A percentile compares a stretch with the other conserved stretches of the same genome.
Evolutionary conservation across 1,140 invertebrate genomes (phyloP).

Genomic region (Mercenaria mercenaria): DNA sequence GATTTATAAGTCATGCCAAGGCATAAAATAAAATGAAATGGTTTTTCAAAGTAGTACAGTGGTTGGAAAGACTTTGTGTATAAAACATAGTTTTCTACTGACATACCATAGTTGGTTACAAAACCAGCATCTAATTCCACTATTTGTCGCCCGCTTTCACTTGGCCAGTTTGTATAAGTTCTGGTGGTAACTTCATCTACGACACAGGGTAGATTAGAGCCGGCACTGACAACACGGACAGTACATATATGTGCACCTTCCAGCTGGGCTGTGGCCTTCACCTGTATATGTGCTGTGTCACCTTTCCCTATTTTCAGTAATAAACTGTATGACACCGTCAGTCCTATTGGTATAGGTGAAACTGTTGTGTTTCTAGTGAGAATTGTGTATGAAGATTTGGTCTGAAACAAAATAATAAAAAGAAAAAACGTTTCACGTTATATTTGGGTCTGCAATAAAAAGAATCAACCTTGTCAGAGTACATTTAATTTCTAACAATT

Average conservation of each 20-base stretch:
- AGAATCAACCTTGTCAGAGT: too few species aligned
- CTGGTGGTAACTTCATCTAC: slow-evolving; percentile 17
- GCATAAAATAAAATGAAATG: too few species aligned
- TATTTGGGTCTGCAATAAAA: too few species aligned
- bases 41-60: too few species aligned
- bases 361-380: not conserved
- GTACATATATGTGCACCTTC: slow-evolving; percentile 18
- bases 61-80: too few species aligned
- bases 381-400: not conserved
- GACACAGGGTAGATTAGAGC: slow-evolving; percentile 27
- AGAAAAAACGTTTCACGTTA: too few species aligned
- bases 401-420: not conserved
- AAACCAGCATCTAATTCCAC: not conserved
- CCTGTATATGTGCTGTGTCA: not conserved
- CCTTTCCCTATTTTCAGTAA: slow-evolving; percentile 10
- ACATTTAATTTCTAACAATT: too few species aligned
- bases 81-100: too few species aligned
- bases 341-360: not conserved
- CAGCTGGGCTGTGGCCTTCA: not conserved
- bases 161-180: not conserved
- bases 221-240: slow-evolving; percentile 7
- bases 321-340: not conserved
- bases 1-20: too few species aligned
- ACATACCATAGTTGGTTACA: slow-evolving; percentile 39
- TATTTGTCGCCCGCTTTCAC: not conserved